A percentile compares a stretch with the other conserved stretches of the same genome.
Evolutionary conservation across 2,113 vertebrate species (phyloP).

Genomic region (Oophaga pumilio): DNA sequence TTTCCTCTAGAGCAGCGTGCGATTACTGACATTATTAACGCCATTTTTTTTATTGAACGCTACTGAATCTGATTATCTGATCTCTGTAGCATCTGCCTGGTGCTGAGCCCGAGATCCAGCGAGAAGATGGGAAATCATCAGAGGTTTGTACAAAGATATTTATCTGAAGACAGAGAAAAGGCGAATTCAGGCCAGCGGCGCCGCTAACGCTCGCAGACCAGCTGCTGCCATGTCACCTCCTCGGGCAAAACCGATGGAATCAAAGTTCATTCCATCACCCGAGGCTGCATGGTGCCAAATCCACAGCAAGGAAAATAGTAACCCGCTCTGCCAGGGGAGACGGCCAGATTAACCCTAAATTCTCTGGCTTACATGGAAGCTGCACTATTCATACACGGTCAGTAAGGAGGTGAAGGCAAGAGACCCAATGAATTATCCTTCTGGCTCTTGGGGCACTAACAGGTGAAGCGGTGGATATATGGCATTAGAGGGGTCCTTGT

Average conservation of each 20-base stretch:
- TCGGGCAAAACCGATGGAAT: slow-evolving; percentile 24
- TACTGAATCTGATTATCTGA: neutral
- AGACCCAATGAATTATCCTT: neutral
- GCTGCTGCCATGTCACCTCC: slow-evolving; percentile 4
- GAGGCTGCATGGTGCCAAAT: neutral
- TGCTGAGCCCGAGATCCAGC: neutral
- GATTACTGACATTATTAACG: neutral
- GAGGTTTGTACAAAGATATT: neutral
- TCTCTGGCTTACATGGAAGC: neutral
- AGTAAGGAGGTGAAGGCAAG: neutral
- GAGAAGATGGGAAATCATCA: neutral
- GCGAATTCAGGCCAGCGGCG: neutral
- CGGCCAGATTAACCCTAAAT: neutral
- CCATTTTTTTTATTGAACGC: neutral
- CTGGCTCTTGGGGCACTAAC: neutral
- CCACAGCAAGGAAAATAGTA: slow-evolving; percentile 21
- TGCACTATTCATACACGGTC: neutral
- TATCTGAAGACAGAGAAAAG: neutral
- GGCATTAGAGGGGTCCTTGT: neutral
- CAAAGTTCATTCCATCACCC: slow-evolving; percentile 19
- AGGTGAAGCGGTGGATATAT: neutral
- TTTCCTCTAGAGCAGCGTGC: neutral
- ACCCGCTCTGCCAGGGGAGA: slow-evolving; percentile 8
- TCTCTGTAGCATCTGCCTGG: neutral
- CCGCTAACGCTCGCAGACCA: neutral